Evolutionary conservation across 2,797 vertebrate genomes (phyloP), one percentile per base, ranked within the genome.

Genomic region (Macropodus opercularis): DNA sequence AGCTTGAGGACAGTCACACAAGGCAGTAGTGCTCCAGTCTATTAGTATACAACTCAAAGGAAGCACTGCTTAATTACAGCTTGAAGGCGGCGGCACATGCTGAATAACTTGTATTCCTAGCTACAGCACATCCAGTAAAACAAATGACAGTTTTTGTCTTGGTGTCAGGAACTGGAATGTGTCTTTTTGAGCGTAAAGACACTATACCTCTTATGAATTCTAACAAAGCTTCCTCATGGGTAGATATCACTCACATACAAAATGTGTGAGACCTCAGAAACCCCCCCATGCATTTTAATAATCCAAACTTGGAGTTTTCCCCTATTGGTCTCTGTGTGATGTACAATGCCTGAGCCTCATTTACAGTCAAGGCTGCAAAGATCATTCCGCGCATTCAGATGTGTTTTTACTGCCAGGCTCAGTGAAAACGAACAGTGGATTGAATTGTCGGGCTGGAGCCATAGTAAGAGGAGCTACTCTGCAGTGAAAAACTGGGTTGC

Each of bases 381-480:
- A 36, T 32, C 31, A 26, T 54, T 70, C 23, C 18, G n/a, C 73
- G 71, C 77, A 87, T 86, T 83, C 39, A 77, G 60, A 81, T 74
- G 67, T 40, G 35, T 11, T 63, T 65, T 48, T 69, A 49, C 50
- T 72, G 56, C 60, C 21, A 44, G 41, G 18, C 39, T 69, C 35
- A 21, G 56, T 4, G 27, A 53, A 77, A 69, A 69, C 24, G 4
- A 72, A 67, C 32, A 66, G 55, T 21, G 74, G 57, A 77, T 81
- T 69, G 72, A 80, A 76, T 80, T 77, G 61, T 79, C 55, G 72
- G 65, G 60, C 63, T 69, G 57, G 41, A 72, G 69, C 53, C 47
- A 39, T 27, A 52, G 42, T 26, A 72, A 70, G 50, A 68, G 40
- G 41, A 78, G 49, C 56, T 50, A 40, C 48, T 73, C 57, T 72